phyloP scores from a whole-genome alignment of 2,113 vertebrate species.

The Ceyx melanurus region DNA sequence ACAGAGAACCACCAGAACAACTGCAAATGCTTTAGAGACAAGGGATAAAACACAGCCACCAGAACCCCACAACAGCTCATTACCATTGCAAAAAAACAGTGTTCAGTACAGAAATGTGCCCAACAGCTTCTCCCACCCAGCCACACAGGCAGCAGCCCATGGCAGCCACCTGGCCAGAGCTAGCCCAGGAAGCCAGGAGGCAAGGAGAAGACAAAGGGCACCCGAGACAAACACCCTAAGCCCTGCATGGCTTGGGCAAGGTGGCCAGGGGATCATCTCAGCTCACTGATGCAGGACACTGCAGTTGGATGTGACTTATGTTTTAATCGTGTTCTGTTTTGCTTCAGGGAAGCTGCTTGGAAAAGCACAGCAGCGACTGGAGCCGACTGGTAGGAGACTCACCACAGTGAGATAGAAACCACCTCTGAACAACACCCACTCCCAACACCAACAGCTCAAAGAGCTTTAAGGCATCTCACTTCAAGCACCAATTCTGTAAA shows the following conservation, averaged over 20 bases:
- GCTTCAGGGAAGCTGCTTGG: background rate
- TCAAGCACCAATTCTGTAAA: conserved; percentile 41
- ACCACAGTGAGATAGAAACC: accelerated
- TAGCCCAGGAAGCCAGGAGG: background rate
- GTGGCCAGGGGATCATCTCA: background rate
- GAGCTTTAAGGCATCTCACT: background rate
- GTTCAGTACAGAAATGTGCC: background rate
- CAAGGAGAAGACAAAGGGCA: background rate
- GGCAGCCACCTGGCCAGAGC: background rate
- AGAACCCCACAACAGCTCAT: background rate
- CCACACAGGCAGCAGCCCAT: background rate
- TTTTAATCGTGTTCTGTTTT: background rate
- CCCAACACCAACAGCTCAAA: background rate
- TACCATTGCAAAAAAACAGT: background rate
- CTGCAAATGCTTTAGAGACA: background rate
- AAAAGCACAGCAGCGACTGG: background rate
- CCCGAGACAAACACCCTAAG: background rate
- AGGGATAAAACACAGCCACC: background rate
- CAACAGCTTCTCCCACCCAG: background rate
- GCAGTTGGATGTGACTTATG: background rate
- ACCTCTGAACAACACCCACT: background rate
- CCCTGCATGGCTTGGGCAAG: background rate
- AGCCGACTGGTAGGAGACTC: background rate
- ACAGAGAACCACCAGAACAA: background rate
- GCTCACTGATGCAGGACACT: background rate